phyloP scores from a whole-genome alignment of 2,888 invertebrate species.

The Nomada ruficornis region DNA sequence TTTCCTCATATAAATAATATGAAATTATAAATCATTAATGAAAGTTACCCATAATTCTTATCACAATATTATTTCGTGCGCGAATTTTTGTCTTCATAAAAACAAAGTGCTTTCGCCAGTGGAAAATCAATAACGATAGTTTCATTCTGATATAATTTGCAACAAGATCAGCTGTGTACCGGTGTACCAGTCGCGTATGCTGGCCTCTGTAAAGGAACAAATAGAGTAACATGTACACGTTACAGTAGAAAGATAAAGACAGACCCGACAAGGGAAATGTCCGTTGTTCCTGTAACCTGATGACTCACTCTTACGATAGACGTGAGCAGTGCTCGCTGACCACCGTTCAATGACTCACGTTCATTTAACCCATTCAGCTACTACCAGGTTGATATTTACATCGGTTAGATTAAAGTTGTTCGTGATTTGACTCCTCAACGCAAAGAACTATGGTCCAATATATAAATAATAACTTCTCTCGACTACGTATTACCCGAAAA shows the following conservation, averaged over 20 bases:
- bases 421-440: not conserved
- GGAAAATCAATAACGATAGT: no score
- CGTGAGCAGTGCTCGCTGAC: not conserved
- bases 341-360: slow-evolving; percentile 54
- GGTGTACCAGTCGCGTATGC: slow-evolving; percentile 38
- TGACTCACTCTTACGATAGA: slow-evolving; percentile 47
- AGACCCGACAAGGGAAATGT: slow-evolving; percentile 47
- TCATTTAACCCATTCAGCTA: slow-evolving; percentile 38
- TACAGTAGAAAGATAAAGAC: slow-evolving; percentile 33
- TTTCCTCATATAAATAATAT: no score
- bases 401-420: not conserved
- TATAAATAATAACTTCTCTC: not conserved
- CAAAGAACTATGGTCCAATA: no score
- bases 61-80: no score
- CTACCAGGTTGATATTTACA: not conserved
- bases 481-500: not conserved
- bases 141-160: no score
- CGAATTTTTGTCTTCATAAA: no score
- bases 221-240: slow-evolving; percentile 36
- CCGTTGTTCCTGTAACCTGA: slow-evolving; percentile 51
- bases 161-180: not conserved
- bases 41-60: no score
- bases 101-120: no score
- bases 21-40: no score
- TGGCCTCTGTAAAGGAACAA: slow-evolving; percentile 48